Base-by-base conservation (phyloP, 2,797 vertebrate species). In the Siniperca scherzeri region DNA sequence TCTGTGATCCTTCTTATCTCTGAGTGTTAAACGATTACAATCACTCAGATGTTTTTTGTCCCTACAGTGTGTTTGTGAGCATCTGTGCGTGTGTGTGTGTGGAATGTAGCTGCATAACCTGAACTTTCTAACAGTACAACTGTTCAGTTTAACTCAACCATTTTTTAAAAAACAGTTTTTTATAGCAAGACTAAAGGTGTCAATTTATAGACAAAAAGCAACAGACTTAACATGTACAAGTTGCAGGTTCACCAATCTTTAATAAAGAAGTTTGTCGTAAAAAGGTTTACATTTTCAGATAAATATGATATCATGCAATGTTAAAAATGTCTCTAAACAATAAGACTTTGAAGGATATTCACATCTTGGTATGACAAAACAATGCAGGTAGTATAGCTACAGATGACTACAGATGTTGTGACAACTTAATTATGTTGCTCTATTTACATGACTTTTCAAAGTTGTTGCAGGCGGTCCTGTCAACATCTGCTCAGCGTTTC, bases 1-100 rank as follows among this genome's bases (percentile, higher is more conserved):
- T 72, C 87, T 91, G 81, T 88, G 90, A 92, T 91, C 83, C 70
- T 78, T 81, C 88, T 93, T 91, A 89, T 89, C 85, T 74, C 73
- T n/a, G 48, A 60, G 74, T 78, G 74, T 90, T 91, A 81, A 88
- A 84, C 84, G 78, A 87, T 91, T 85, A 76, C 73, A 78, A 61
- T 88, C 90, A n/a, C 52, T 68, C 68, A 53, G 71, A 81, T 86
- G 76, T 12, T 86, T 85, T 68, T 78, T 86, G 55, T 82, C 46
- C 50, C 17, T 1, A 11, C 71, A 27, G 21, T 74, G 53, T 81
- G 66, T 82, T 5, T 62, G 53, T 73, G 57, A 46, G 56, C 1
- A 19, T 74, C 22, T 40, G 67, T 70, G 59, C 19, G 8, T 55
- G 22, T 14, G 64, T 73, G 56, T 61, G 61, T 52, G 72, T 73